phyloP scores from a whole-genome alignment of 2,797 vertebrate species.

The Ambastaia sidthimunki region DNA sequence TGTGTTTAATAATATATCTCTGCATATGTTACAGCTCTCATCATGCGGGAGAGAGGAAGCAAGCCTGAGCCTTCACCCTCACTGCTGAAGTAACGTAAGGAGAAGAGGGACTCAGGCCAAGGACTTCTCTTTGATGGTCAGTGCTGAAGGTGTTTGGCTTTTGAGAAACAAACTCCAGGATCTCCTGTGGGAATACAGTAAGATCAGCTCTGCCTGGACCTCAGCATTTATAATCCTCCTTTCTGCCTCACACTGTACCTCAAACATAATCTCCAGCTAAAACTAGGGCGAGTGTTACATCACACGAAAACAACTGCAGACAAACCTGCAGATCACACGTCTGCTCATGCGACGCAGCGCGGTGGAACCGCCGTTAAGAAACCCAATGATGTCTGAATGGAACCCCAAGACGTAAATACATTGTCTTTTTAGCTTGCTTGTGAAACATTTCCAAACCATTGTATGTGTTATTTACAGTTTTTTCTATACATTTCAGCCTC shows the following conservation, averaged over 20 bases:
- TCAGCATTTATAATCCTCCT: conserved; percentile 54
- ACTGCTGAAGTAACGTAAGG: conserved; percentile 55
- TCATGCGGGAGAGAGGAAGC: conserved; percentile 36
- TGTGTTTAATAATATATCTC: conserved; percentile 57
- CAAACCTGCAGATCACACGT: conserved; percentile 46
- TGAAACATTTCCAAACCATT: neutral
- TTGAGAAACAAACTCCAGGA: conserved; percentile 56
- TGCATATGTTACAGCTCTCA: conserved; percentile 42
- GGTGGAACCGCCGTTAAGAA: too few species aligned
- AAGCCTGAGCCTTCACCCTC: conserved; percentile 30
- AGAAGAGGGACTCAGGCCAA: conserved; percentile 52
- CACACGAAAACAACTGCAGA: conserved; percentile 55
- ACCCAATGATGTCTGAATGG: conserved; percentile 14
- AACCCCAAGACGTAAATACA: neutral
- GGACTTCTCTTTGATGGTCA: conserved; percentile 56
- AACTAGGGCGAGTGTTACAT: conserved; percentile 64
- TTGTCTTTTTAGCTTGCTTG: conserved; percentile 14
- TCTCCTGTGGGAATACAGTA: conserved; percentile 54
- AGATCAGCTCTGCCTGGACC: conserved; percentile 57
- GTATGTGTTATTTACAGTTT: too few species aligned
- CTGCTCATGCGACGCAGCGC: conserved; percentile 23
- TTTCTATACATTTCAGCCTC: too few species aligned
- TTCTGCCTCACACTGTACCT: conserved; percentile 21
- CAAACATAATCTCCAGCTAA: conserved; percentile 49
- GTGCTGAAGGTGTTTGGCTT: conserved; percentile 57